A percentile compares a stretch with the other conserved stretches of the same genome.
Conservation (phyloP, 1,140 invertebrate species). For the Globodera ellingtonae region DNA sequence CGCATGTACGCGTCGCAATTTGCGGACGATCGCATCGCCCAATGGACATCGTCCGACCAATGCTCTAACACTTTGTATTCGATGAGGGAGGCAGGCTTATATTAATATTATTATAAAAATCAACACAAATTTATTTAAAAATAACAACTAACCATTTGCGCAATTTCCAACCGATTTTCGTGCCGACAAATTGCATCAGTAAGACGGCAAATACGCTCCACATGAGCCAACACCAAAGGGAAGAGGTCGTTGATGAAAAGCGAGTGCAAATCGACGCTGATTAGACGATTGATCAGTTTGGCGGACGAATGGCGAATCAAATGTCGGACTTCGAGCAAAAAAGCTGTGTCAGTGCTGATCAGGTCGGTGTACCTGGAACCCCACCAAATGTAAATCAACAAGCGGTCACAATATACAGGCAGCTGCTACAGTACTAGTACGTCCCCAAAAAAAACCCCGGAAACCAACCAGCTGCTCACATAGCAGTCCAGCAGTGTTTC, state of each 20-base stretch:
- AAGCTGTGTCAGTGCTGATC: slow-evolving; percentile 49
- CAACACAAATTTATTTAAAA: no score
- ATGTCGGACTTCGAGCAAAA: slow-evolving; percentile 49
- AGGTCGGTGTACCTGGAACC: slow-evolving; percentile 36
- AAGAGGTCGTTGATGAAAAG: slow-evolving; percentile 43
- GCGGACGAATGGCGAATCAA: slow-evolving; percentile 47
- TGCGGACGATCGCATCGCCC: slow-evolving; percentile 39
- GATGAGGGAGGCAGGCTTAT: slow-evolving; percentile 26
- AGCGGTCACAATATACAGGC: not conserved
- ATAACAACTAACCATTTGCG: not conserved
- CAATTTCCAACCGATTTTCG: slow-evolving; percentile 6
- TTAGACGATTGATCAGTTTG: slow-evolving; percentile 25
- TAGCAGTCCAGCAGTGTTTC: slow-evolving; percentile 40
- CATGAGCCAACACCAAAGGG: slow-evolving; percentile 39
- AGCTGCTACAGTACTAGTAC: not conserved
- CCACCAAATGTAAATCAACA: not conserved
- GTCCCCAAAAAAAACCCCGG: not conserved
- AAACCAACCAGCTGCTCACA: slow-evolving; percentile 44
- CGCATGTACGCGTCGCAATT: slow-evolving; percentile 46
- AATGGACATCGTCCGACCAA: slow-evolving; percentile 42
- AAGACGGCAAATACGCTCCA: slow-evolving; percentile 42
- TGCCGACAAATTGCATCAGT: not conserved
- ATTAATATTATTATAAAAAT: not conserved
- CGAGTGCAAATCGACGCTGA: slow-evolving; percentile 33
- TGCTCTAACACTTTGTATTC: slow-evolving; percentile 33